Evolutionary conservation across 2,797 vertebrate genomes (phyloP), one percentile per base, ranked within the genome.

Genomic region (Pseudomugil gertrudae): DNA sequence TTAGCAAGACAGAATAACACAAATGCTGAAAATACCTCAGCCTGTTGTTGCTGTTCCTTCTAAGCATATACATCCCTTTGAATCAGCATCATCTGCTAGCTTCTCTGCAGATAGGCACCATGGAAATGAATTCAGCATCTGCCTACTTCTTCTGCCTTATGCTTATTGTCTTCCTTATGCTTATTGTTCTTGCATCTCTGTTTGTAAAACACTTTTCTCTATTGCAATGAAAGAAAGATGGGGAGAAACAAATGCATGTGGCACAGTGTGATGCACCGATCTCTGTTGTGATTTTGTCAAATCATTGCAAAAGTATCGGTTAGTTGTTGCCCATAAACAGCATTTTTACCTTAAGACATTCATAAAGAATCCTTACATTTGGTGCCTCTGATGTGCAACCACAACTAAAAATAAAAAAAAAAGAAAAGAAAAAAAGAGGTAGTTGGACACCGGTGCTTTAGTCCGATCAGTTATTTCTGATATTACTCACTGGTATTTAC

Each of bases 101-200:
- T 81, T 50, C 78, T 85, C 80, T 60, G 68, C 79, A 69, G 85
- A 85, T 78, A 79, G 83, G 63, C 75, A 85, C 64, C 83, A 84
- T 84, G 82, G 79, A 89, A 91, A 89, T 87, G 62, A 88, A 87
- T 86, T 81, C 84, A 81, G 82, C 69, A 70, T 79, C 72, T 85
- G 59, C 63, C 70, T 47, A 68, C 69, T 66, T 84, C 79, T 67
- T 72, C 65, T 60, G 50, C 63, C 66, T 77, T 56, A 58, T 81
- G 75, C 69, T 71, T 78, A 84, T 87, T 83, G 67, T 80, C 71
- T 65, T 76, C 78, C n/a, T n/a, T n/a, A n/a, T n/a, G n/a, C n/a
- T n/a, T n/a, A n/a, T n/a, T 76, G 68, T 70, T 63, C 7, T 24
- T 69, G 69, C 68, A 74, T 83, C 70, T 58, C n/a, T 74, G 69